phyloP scores from a whole-genome alignment of 92 coral and sea anemone species.

The Umimayanthus kanabou region DNA sequence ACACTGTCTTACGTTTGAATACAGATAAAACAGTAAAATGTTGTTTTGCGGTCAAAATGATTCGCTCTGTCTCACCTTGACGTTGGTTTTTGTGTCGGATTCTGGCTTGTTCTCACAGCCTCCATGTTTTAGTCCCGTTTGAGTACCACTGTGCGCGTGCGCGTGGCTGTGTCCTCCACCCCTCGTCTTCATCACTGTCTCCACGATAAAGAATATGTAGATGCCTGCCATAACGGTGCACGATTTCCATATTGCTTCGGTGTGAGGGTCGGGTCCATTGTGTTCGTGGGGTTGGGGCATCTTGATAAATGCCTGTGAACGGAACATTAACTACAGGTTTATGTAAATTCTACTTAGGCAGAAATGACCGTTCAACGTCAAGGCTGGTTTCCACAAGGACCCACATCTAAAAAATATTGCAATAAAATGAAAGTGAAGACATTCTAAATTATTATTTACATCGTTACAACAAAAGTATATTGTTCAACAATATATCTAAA shows the following conservation, averaged over 20 bases:
- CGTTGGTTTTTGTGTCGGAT: not conserved
- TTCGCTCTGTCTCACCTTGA: not conserved
- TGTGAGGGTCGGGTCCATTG: slow-evolving; percentile 48
- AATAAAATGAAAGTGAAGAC: too few relatives aligned
- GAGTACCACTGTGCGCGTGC: not conserved
- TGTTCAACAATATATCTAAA: too few relatives aligned
- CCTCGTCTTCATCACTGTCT: slow-evolving; percentile 70
- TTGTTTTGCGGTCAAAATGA: too few relatives aligned
- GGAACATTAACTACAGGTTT: not conserved
- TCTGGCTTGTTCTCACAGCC: not conserved
- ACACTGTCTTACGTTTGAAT: not conserved
- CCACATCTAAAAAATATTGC: too few relatives aligned
- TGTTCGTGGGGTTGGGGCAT: slow-evolving; percentile 19
- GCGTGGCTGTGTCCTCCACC: slow-evolving; percentile 22
- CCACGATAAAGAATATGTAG: slow-evolving; percentile 83
- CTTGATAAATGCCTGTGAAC: slow-evolving; percentile 40
- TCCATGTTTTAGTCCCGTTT: not conserved
- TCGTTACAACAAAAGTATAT: too few relatives aligned
- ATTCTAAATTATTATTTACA: too few relatives aligned
- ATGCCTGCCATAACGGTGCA: slow-evolving; percentile 87
- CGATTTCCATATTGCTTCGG: slow-evolving; percentile 71
- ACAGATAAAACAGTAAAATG: not conserved
- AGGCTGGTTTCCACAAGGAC: too few relatives aligned
- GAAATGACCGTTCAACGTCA: too few relatives aligned
- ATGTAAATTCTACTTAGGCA: too few relatives aligned